Percentiles rank a stretch among this genome's conserved stretches.
phyloP scores from a whole-genome alignment of 2,888 invertebrate genomes.

The Eupithecia subfuscata region DNA sequence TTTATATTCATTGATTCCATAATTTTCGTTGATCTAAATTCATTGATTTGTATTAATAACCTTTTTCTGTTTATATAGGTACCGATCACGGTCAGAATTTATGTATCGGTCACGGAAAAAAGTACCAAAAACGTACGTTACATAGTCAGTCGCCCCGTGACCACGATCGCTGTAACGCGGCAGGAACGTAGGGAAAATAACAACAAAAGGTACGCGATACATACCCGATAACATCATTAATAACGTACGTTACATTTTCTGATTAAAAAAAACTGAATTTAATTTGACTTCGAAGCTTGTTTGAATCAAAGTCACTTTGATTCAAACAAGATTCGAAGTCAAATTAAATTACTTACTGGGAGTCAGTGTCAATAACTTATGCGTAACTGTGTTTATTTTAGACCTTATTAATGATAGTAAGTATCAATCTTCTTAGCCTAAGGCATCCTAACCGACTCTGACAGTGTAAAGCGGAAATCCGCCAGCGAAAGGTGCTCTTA shows the following conservation, averaged over 20 bases:
- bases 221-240: too few relatives aligned
- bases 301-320: not conserved
- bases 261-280: too few relatives aligned
- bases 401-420: conserved; percentile 43
- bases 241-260: too few relatives aligned
- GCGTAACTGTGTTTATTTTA: conserved; percentile 48
- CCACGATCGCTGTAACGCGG: too few relatives aligned
- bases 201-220: too few relatives aligned
- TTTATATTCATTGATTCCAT: not conserved
- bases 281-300: too few relatives aligned
- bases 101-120: too few relatives aligned
- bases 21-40: not conserved
- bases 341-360: conserved; percentile 8
- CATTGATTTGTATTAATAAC: too few relatives aligned
- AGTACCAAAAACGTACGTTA: too few relatives aligned
- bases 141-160: too few relatives aligned
- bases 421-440: conserved; percentile 61
- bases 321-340: conserved; percentile 1
- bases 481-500: conserved; percentile 64
- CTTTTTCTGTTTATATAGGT: not conserved
- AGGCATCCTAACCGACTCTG: conserved; percentile 46
- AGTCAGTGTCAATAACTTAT: conserved; percentile 45
- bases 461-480: conserved; percentile 69
- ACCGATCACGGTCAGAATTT: not conserved
- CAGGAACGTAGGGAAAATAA: too few relatives aligned